Base-by-base conservation (phyloP, 2,113 vertebrate genomes). In the Microcebus griseorufus region DNA sequence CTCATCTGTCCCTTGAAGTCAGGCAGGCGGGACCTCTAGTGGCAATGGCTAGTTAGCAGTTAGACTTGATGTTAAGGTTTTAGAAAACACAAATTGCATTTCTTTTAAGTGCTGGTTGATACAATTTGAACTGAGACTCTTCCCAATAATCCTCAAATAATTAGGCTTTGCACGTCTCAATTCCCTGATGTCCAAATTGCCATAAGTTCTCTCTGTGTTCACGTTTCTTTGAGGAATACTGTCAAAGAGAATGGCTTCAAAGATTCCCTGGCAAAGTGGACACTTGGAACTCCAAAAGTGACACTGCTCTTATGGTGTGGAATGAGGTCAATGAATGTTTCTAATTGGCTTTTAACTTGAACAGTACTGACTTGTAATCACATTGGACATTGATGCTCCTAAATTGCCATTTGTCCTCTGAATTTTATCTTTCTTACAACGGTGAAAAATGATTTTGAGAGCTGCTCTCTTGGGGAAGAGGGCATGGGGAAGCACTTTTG, bases 1-100 rank as follows among this genome's bases (percentile, higher is more conserved):
- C 58, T 70, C 67, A 45, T 9, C 34, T 82, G 37, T 51, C 62
- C 22, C 18, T 17, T 65, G 69, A 92, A 65, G 53, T 65, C 27
- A 2, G 72, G 67, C 58, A 90, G 79, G 90, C n/a, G 8, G 93
- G 94, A 93, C 93, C 82, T 88, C 87, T 72, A 94, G 86, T 90
- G 95, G 90, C 51, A 65, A 58, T 2, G 62, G 89, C 37, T 96
- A 83, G 85, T 87, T 86, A 95, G 93, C 45, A 85, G 60, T 27
- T 80, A 94, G 88, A 81, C 4, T 87, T 69, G 6, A 18, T n/a
- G 22, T 42, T 42, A 69, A 94, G 23, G 8, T 42, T 96, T 82
- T 39, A 81, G 86, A 91, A 95, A 95, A 45, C 20, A 85, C 62
- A 64, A 8, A 58, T 17, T 27, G 10, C 20, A 67, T 85, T 96